Base-by-base conservation (phyloP, 2,113 vertebrate species). In the Oenanthe oenanthe region DNA sequence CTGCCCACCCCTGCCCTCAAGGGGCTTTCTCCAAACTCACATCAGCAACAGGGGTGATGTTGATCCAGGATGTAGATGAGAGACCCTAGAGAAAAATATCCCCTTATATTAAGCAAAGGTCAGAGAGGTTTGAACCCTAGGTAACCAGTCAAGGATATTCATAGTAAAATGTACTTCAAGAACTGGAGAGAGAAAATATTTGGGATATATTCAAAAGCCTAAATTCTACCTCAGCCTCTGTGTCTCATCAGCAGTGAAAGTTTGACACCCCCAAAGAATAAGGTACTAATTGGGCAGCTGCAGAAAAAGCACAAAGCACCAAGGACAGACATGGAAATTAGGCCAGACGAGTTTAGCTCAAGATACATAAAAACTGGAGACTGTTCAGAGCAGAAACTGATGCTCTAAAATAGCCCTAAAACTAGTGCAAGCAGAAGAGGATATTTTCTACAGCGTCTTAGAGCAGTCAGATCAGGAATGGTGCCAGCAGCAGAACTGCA, bases 271-370 rank as follows among this genome's bases (percentile, higher is more conserved):
- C 73, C 42, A 43, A 92, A 93, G 71, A 89, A 76, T 73, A 70
- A 65, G 36, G 51, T 24, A 34, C 45, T 90, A 82, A 95, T 63
- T 65, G 81, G 66, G 66, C 85, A 94, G 88, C 90, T 95, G 74
- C 66, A 94, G 85, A 57, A 75, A 88, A 93, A 65, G 81, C 73
- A 89, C 61, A 79, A 89, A 75, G 61, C 70, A 79, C 61, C 48
- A 42, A 85, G 81, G 70, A 95, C 5, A 0, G 32, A 48, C 36
- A n/a, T 32, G 29, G 74, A 94, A 93, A 95, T 79, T 42, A 94
- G 90, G 95, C 57, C 88, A 96, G 66, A 88, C 72, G 65, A 94
- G 66, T 92, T 95, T 85, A 92, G 74, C 70, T 68, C 58, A 57
- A 96, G 89, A 89, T 83, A 57, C 51, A 56, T 43, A 82, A 78